Percentiles rank a stretch among this genome's conserved stretches.
Conservation (phyloP, 2,797 vertebrate genomes). For the Falco peregrinus region DNA sequence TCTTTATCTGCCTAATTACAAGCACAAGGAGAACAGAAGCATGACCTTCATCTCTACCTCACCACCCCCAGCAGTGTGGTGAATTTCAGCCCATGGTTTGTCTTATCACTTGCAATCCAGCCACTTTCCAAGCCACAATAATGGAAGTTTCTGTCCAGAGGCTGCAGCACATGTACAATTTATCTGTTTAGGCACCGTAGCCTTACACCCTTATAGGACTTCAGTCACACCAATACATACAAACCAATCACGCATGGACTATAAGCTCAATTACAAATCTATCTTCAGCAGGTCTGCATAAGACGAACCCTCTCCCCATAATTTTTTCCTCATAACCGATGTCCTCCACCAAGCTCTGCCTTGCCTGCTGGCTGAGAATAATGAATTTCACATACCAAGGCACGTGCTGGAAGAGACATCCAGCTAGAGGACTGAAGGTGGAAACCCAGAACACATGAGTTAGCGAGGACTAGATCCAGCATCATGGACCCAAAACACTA, state of each 20-base stretch:
- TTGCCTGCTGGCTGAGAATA: neutral
- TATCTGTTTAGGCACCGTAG: neutral
- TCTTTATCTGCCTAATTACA: constrained; percentile 25
- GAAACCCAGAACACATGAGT: neutral
- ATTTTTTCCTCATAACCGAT: neutral
- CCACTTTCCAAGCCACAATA: neutral
- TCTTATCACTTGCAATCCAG: neutral
- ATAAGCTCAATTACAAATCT: neutral
- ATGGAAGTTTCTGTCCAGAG: neutral
- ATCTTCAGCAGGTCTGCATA: neutral
- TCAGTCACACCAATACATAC: neutral
- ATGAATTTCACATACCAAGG: neutral
- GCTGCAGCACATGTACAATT: neutral
- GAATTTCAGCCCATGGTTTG: neutral
- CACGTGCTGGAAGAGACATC: neutral
- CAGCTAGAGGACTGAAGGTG: neutral
- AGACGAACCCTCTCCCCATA: neutral
- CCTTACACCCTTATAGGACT: neutral
- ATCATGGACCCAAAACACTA: neutral
- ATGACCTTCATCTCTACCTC: constrained; percentile 9
- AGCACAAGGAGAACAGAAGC: neutral
- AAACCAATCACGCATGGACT: neutral
- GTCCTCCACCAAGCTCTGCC: neutral
- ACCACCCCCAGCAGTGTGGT: neutral
- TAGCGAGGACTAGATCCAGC: neutral